Evolutionary conservation across 2,888 invertebrate genomes (phyloP), one percentile per base, ranked within the genome.

Genomic region (Leptinotarsa tumamoca): DNA sequence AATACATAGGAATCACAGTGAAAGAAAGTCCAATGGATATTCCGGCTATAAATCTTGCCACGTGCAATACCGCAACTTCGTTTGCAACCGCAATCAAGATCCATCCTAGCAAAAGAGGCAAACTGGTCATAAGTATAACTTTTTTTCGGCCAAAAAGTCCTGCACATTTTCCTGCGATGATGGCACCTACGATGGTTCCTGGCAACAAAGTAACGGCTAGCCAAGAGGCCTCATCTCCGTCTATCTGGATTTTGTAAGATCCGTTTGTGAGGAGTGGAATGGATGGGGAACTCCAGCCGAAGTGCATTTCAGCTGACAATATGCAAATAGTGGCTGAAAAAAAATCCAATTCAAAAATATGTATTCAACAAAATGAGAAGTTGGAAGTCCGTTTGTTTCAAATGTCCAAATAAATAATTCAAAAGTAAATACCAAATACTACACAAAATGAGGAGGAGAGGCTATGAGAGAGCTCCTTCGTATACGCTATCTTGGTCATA

Each of bases 271-370:
- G 68, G 49, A 68, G 50, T 17, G 68, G 68, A 14, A 68, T 4
- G 23, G 49, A 68, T 23, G 68, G 68, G 15, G 68, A 68, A 51
- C 50, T 68, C 68, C 68, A 68, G 14, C 68, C 68, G 23, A 51
- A 68, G 51, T 68, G 68, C 68, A 68, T 68, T 23, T 68, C 49
- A 21, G 68, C 51, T 4, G 50, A 51, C 15, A 68, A 23, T 15
- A 68, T 49, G n/a, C 68, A 49, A 17, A 68, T 14, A 17, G 49
- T 21, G 3, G 51, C 68, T 68, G 51, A 14, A 18, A 51, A 7
- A 67, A 61, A 18, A n/a, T 18, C 4, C 23, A 18, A 21, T n/a
- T 18, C 14, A 61, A 51, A 51, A 51, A 4, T 51, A 51, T 51
- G 4, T 51, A 4, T 51, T 51, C 4, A 10, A 43, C 10, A 43